Evolutionary conservation across 2,113 vertebrate genomes (phyloP), one percentile per base, ranked within the genome.

Genomic region (Dromaius novaehollandiae): DNA sequence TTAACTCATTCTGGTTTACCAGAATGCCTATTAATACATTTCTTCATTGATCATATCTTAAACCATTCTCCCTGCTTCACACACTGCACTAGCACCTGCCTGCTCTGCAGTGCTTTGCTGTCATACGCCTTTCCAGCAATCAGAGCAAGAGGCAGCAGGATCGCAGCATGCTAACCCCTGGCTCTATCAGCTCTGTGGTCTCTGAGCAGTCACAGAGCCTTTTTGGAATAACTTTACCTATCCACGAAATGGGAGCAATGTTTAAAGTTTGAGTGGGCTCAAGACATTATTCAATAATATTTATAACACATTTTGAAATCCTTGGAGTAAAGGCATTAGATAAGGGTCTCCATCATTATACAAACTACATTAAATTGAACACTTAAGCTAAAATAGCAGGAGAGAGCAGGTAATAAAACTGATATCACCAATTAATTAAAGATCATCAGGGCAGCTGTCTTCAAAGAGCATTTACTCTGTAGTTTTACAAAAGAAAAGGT

Each of bases 201-300:
- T 38, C 14, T 0, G 22, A 74, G 69, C 44, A 56, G 24, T 6
- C 50, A 6, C 51, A 3, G 38, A 66, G 53, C 53, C 78, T 68
- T 69, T 69, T 24, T 53, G 14, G 30, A 56, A 2, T 2, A 20
- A 56, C 66, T 5, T 13, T 40, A 36, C 34, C 73, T 53, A 11
- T 1, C 68, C 64, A 8, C 1, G 2, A 26, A 34, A 16, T 0
- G 0, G 50, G 5, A 92, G 24, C 26, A 68, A 11, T 21, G 13
- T 38, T 55, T 44, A 13, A 78, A 76, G 82, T 3, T 17, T 44
- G 32, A 64, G 38, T 2, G 18, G 86, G 63, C 65, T 70, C 61
- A 21, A 42, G 14, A 40, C 14, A 6, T 11, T 4, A 40, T 3
- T 77, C 68, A 60, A 0, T 5, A 42, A 65, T 2, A 2, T 8